phyloP scores from a whole-genome alignment of 2,113 vertebrate genomes.

The Mastomys coucha region DNA sequence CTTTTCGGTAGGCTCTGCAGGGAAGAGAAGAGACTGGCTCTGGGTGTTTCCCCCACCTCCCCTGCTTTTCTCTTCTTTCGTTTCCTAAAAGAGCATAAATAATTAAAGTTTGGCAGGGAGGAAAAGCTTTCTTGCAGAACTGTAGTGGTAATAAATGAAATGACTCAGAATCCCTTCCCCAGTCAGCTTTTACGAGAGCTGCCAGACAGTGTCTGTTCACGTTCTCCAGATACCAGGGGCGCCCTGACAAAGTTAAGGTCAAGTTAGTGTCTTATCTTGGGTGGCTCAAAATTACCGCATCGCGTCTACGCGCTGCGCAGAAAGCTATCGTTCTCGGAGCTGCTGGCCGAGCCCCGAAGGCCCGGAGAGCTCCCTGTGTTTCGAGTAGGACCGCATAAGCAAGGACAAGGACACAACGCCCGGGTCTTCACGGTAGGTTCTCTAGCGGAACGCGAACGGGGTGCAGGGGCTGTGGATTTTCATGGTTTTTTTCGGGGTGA shows the following conservation, averaged over 20 bases:
- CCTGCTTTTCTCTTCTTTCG: conserved; percentile 77
- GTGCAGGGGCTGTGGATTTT: conserved; percentile 60
- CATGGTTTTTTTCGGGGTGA: background rate
- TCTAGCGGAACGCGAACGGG: conserved; percentile 35
- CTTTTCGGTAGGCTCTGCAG: conserved; percentile 63
- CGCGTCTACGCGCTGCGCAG: conserved; percentile 78
- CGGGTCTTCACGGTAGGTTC: conserved; percentile 88
- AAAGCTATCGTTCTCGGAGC: conserved; percentile 60
- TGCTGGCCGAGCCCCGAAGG: conserved; percentile 52
- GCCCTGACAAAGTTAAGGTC: conserved; percentile 99
- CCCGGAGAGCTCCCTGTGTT: conserved; percentile 23
- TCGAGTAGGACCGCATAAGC: conserved; percentile 55
- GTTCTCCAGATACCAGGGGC: conserved; percentile 92
- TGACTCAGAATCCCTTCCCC: conserved; percentile 93
- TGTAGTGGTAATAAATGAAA: conserved; percentile 93
- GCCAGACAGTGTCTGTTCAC: conserved; percentile 92
- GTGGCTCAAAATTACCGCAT: conserved; percentile 88
- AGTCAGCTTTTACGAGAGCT: conserved; percentile 92
- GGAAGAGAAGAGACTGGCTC: conserved; percentile 84
- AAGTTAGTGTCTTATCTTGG: conserved; percentile 97
- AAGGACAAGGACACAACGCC: conserved; percentile 70
- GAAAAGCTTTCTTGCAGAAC: conserved; percentile 92
- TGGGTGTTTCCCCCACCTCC: conserved; percentile 82
- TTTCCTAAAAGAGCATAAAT: conserved; percentile 92
- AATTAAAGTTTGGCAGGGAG: conserved; percentile 92